Evolutionary conservation across 2,888 invertebrate genomes (phyloP).

Genomic region (Hyles lineata): DNA sequence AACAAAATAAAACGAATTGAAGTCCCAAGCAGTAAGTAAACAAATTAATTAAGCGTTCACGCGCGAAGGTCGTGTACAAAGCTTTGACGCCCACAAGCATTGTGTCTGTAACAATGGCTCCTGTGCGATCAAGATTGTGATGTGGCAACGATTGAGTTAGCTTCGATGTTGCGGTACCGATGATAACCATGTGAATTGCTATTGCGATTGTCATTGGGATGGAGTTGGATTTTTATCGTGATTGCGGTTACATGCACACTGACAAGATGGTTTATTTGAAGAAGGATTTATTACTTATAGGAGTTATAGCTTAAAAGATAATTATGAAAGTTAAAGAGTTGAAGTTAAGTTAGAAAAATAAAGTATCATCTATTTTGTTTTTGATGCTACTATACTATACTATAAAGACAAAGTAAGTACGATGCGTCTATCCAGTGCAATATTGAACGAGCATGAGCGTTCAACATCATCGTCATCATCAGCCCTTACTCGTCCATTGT

Average conservation of each 20-base stretch:
- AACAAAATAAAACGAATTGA: neutral
- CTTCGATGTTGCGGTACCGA: neutral
- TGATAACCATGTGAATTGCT: neutral
- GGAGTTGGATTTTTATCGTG: neutral
- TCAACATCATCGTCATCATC: no score
- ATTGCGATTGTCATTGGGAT: neutral
- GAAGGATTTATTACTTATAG: no score
- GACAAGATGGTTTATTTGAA: no score
- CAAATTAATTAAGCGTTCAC: conserved; percentile 58
- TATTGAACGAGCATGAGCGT: no score
- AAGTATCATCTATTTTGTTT: no score
- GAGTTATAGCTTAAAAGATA: no score
- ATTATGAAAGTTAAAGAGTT: no score
- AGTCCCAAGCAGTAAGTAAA: conserved; percentile 36
- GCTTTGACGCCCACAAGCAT: conserved; percentile 29
- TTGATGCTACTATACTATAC: no score
- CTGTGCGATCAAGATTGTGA: conserved; percentile 27
- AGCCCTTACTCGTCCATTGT: no score
- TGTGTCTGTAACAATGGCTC: conserved; percentile 34
- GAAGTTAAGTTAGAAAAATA: no score
- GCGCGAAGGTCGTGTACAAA: conserved; percentile 47
- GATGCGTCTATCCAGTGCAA: no score
- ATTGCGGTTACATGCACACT: neutral
- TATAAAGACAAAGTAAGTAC: no score
- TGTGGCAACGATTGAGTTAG: conserved; percentile 11